These are phyloP conservation scores for Haliaeetus leucogaster DNA, from an alignment of 2,113 vertebrate species.

Conservation along the genomic window DNA sequence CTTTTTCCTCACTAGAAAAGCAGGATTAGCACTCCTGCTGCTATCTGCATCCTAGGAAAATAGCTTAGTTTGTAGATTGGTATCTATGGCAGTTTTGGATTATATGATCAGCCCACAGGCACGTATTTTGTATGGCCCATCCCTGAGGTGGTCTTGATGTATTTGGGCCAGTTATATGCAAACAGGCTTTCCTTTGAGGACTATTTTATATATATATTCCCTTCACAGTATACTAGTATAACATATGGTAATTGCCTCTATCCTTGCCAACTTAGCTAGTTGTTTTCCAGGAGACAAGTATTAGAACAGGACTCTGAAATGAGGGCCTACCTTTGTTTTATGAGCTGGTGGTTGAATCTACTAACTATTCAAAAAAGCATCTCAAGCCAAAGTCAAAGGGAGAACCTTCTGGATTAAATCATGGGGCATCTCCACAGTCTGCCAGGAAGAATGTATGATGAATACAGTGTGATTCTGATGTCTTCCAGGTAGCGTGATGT, in stretches of 20 bases:
- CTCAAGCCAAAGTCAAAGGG: background rate
- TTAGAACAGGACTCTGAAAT: background rate
- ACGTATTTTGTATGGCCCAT: rapidly evolving
- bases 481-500: background rate
- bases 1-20: background rate
- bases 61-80: background rate
- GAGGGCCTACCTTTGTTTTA: background rate
- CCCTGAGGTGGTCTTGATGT: background rate
- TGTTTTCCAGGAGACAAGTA: background rate
- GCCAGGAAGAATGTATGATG: background rate
- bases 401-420: background rate
- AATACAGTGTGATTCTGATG: background rate
- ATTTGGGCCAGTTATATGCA: background rate
- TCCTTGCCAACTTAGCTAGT: background rate
- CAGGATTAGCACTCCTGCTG: background rate
- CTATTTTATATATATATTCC: background rate
- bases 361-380: background rate
- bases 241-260: background rate
- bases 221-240: background rate
- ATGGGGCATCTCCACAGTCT: background rate
- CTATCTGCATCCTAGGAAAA: background rate
- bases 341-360: background rate
- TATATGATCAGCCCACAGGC: background rate
- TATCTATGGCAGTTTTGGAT: background rate
- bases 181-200: background rate